Percentiles rank a stretch among this genome's conserved stretches.
Conservation (phyloP, 2,888 invertebrate genomes). For the Strigamia transsilvanica region DNA sequence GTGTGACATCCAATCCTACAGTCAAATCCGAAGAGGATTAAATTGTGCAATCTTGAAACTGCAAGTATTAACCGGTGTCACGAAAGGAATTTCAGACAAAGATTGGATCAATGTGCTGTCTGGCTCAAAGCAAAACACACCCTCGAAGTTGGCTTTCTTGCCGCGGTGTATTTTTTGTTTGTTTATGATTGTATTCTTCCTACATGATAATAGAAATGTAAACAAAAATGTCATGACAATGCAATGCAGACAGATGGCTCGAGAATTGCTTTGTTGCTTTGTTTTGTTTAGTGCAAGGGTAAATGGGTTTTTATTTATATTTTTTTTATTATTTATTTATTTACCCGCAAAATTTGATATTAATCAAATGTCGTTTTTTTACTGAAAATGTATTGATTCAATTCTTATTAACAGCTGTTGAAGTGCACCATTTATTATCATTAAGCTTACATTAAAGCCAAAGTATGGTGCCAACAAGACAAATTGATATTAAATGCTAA, state of each 20-base stretch:
- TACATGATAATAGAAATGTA: slow-evolving; percentile 1
- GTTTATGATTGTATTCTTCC: neutral
- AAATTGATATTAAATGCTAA: slow-evolving; percentile 36
- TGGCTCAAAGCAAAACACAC: slow-evolving; percentile 31
- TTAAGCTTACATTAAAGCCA: slow-evolving; percentile 32
- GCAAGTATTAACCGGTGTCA: slow-evolving; percentile 40
- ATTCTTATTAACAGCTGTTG: slow-evolving; percentile 47
- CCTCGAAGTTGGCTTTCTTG: neutral
- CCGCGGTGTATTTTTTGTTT: neutral
- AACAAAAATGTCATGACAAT: neutral
- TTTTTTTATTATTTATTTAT: neutral
- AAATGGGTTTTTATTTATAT: neutral
- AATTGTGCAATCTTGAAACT: slow-evolving; percentile 23
- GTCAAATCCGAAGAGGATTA: slow-evolving; percentile 44
- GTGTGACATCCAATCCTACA: slow-evolving; percentile 14
- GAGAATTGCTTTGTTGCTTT: neutral
- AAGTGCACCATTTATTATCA: slow-evolving; percentile 24
- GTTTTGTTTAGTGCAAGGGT: neutral
- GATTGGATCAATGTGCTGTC: slow-evolving; percentile 38
- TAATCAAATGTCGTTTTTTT: neutral
- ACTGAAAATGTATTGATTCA: slow-evolving; percentile 29
- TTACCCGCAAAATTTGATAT: neutral
- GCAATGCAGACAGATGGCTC: neutral
- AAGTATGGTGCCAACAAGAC: slow-evolving; percentile 19
- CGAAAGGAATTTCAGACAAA: slow-evolving; percentile 32